These are phyloP conservation scores for Falco biarmicus DNA, from an alignment of 2,797 vertebrate genomes.

Conservation along the genomic window DNA sequence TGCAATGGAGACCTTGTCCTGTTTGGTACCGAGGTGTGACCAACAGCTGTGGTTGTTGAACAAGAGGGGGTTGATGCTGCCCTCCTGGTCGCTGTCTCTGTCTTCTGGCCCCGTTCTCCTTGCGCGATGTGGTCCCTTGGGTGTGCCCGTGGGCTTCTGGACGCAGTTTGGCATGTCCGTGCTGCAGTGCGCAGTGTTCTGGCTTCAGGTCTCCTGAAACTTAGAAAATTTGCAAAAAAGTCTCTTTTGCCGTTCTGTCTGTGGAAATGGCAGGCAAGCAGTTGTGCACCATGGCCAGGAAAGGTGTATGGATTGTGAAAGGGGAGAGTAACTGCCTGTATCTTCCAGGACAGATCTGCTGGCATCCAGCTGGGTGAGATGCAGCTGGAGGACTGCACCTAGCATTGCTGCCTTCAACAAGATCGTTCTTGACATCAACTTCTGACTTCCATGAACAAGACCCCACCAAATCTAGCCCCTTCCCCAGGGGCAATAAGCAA, in stretches of 20 bases:
- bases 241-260: neutral
- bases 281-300: neutral
- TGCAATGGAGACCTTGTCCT: neutral
- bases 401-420: neutral
- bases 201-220: neutral
- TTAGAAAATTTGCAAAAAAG: neutral
- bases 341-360: too few species aligned
- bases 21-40: accelerated
- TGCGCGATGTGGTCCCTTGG: accelerated
- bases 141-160: neutral
- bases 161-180: accelerated
- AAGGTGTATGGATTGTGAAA: neutral
- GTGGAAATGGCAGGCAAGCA: too few species aligned
- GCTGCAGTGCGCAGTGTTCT: neutral
- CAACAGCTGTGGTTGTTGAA: neutral
- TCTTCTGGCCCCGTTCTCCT: neutral
- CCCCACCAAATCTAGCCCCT: neutral
- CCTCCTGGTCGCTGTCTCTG: too few species aligned
- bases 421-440: neutral
- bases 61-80: neutral
- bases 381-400: neutral
- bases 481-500: neutral
- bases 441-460: neutral
- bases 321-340: neutral
- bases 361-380: neutral